Evolutionary conservation across 2,888 invertebrate species (phyloP).

Genomic region (Rhorus exstirpatorius): DNA sequence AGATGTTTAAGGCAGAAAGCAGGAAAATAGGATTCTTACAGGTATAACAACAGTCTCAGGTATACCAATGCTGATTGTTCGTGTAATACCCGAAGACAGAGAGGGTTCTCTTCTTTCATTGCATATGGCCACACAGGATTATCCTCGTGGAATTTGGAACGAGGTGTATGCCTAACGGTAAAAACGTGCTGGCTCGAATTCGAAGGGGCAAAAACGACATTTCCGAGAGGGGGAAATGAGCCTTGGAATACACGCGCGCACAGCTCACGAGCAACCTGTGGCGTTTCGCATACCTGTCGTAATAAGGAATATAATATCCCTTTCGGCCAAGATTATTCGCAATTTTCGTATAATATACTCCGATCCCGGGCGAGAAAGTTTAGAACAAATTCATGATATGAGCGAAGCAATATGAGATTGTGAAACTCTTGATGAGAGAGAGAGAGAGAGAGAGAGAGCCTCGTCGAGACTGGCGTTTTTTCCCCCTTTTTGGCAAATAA

Average conservation of each 20-base stretch:
- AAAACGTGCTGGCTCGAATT: conserved; percentile 50
- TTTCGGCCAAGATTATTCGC: conserved; percentile 50
- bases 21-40: conserved; percentile 9
- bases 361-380: no score
- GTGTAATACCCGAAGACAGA: conserved; percentile 35
- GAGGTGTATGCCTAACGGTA: conserved; percentile 75
- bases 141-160: conserved; percentile 72
- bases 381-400: background rate
- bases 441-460: background rate
- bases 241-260: conserved; percentile 20
- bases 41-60: conserved; percentile 14
- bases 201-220: conserved; percentile 69
- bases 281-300: background rate
- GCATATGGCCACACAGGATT: conserved; percentile 66
- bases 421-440: conserved; percentile 25
- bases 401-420: conserved; percentile 9
- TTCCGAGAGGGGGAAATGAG: conserved; percentile 52
- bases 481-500: background rate
- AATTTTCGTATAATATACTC: conserved; percentile 60
- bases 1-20: no score
- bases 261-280: conserved; percentile 27
- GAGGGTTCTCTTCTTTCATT: conserved; percentile 46
- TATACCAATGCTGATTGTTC: background rate
- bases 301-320: conserved; percentile 13
- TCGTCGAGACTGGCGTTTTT: background rate